A percentile compares a stretch with the other conserved stretches of the same genome.
Conservation (phyloP, 2,113 vertebrate genomes). For the Phasianus colchicus region DNA sequence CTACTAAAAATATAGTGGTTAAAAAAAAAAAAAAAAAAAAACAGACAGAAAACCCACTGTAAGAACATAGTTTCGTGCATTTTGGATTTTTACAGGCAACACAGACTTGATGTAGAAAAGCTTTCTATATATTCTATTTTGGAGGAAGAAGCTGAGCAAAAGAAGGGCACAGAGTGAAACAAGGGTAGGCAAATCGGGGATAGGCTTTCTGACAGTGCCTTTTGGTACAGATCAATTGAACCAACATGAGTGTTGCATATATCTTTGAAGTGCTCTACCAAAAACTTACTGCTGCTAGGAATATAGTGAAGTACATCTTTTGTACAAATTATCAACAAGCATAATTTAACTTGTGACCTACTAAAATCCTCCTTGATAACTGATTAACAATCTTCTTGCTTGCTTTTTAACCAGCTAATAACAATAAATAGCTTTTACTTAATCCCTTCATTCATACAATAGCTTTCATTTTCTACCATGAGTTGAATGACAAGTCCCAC, state of each 20-base stretch:
- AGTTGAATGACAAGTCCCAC: neutral
- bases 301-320: neutral
- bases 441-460: neutral
- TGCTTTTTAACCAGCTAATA: constrained; percentile 49
- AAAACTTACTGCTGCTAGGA: neutral
- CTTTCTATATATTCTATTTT: constrained; percentile 43
- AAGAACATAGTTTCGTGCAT: constrained; percentile 38
- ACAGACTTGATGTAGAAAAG: constrained; percentile 37
- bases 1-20: constrained; percentile 69
- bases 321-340: constrained; percentile 18
- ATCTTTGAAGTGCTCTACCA: neutral
- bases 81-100: constrained; percentile 59
- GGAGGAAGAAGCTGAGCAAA: constrained; percentile 50
- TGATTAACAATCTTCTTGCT: constrained; percentile 11
- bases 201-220: neutral
- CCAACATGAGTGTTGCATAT: neutral
- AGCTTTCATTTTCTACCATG: neutral
- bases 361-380: constrained; percentile 54
- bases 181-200: neutral
- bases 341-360: constrained; percentile 33
- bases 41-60: constrained; percentile 36
- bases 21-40: constrained; percentile 53
- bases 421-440: constrained; percentile 28
- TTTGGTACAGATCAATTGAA: neutral
- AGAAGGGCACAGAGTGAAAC: neutral